phyloP scores from a whole-genome alignment of 2,888 invertebrate genomes.

The Synergus umbraculus region DNA sequence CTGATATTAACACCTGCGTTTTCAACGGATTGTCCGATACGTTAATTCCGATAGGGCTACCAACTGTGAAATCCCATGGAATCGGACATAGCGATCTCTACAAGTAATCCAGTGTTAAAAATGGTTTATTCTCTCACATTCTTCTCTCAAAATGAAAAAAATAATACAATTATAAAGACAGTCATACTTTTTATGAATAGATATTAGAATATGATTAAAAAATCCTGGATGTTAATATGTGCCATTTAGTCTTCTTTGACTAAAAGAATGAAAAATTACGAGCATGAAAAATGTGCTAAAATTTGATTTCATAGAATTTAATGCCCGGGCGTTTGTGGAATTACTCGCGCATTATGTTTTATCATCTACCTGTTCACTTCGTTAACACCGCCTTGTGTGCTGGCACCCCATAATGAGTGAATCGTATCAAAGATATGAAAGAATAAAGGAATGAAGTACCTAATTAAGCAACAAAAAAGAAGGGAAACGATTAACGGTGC shows the following conservation, averaged over 20 bases:
- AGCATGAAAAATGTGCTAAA: constrained; percentile 11
- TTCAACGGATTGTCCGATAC: constrained; percentile 18
- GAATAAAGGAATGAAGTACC: neutral
- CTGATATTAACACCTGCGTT: constrained; percentile 31
- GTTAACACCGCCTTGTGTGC: constrained; percentile 48
- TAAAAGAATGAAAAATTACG: constrained; percentile 20
- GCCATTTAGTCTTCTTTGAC: neutral
- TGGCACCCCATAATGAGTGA: neutral
- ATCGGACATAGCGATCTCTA: neutral
- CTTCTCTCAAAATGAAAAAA: neutral
- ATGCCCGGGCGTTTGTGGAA: constrained; percentile 46
- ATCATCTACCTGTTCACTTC: constrained; percentile 55
- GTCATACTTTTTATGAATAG: too few species aligned
- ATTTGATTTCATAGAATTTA: constrained; percentile 50
- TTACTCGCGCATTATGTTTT: constrained; percentile 54
- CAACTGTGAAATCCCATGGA: constrained; percentile 28
- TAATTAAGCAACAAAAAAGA: neutral
- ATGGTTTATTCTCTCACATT: neutral
- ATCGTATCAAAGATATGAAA: constrained; percentile 8
- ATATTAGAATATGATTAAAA: too few species aligned
- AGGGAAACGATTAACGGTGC: neutral
- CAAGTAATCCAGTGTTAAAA: neutral
- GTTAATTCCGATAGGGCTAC: constrained; percentile 19
- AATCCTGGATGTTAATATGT: neutral
- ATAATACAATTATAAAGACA: too few species aligned